phyloP scores from a whole-genome alignment of 2,113 vertebrate genomes.

The Leptosomus discolor region DNA sequence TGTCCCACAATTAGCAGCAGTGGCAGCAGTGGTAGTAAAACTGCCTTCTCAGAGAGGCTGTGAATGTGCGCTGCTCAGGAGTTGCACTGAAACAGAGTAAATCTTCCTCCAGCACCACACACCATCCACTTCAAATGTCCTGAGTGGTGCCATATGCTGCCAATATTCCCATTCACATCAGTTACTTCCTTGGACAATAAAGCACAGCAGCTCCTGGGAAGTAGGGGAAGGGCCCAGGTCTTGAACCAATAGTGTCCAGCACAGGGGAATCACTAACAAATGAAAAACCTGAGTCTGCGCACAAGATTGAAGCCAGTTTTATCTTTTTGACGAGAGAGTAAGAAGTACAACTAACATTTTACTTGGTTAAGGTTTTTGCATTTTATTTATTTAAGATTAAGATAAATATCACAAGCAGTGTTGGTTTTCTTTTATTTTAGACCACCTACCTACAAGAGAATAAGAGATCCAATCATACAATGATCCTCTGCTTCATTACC shows the following conservation, averaged over 20 bases:
- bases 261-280: neutral
- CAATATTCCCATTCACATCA: neutral
- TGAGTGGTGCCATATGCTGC: neutral
- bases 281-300: neutral
- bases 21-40: neutral
- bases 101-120: neutral
- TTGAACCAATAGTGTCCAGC: neutral
- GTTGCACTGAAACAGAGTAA: neutral
- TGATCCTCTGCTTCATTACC: constrained; percentile 31
- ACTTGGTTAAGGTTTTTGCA: neutral
- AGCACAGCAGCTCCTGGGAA: neutral
- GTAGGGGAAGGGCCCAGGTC: neutral
- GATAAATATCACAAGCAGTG: neutral
- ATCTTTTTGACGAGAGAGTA: neutral
- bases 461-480: neutral
- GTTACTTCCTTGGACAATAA: neutral
- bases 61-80: fast-evolving
- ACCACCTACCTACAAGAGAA: neutral
- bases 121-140: neutral
- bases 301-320: neutral
- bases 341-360: fast-evolving
- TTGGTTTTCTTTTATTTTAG: neutral
- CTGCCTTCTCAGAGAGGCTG: neutral
- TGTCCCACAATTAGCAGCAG: neutral
- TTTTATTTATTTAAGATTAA: neutral